Evolutionary conservation across 2,797 vertebrate genomes (phyloP).

Genomic region (Gymnoscopelus braueri): DNA sequence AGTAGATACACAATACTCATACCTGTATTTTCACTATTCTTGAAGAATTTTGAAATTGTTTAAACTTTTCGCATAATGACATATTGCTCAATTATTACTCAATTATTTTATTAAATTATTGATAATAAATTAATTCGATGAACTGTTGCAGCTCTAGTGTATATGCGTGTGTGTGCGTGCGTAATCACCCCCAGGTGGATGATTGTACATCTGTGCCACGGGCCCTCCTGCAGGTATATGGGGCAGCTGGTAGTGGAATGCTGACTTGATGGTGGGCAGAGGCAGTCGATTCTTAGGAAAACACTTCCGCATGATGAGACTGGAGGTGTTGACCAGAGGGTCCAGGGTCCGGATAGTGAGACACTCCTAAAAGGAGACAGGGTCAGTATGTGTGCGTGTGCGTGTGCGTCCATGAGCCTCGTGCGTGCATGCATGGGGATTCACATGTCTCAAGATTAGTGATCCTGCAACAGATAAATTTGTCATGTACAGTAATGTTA

Average conservation of each 20-base stretch:
- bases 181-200: slow-evolving; percentile 89
- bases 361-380: slow-evolving; percentile 86
- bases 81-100: too few species aligned
- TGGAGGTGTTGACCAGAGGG: slow-evolving; percentile 94
- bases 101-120: too few species aligned
- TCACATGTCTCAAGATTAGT: too few species aligned
- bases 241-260: slow-evolving; percentile 89
- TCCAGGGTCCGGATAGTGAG: slow-evolving; percentile 94
- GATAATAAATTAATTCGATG: too few species aligned
- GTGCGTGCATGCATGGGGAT: background rate
- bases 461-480: too few species aligned
- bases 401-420: background rate
- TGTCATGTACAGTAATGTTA: too few species aligned
- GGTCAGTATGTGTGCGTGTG: background rate
- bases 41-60: too few species aligned
- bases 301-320: slow-evolving; percentile 98
- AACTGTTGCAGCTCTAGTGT: background rate
- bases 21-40: too few species aligned
- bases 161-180: background rate
- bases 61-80: too few species aligned
- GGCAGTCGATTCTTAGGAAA: slow-evolving; percentile 98
- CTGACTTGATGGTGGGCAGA: slow-evolving; percentile 93
- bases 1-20: too few species aligned
- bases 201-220: slow-evolving; percentile 92
- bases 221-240: slow-evolving; percentile 88